phyloP scores from a whole-genome alignment of 2,113 vertebrate genomes.

The Asarcornis scutulata region DNA sequence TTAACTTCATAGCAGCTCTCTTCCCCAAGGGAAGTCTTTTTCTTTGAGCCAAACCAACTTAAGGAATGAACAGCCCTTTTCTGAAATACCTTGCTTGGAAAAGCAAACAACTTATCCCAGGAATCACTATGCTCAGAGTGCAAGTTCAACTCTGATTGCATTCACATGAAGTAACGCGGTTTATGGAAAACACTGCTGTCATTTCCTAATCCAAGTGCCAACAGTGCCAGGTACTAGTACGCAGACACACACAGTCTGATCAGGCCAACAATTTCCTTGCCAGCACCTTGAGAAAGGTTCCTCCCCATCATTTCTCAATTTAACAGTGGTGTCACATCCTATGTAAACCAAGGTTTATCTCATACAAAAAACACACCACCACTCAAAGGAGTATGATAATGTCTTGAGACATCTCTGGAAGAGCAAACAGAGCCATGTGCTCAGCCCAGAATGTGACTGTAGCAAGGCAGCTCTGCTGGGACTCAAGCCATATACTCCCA shows the following conservation, averaged over 20 bases:
- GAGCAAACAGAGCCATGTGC: fast-evolving
- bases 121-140: background rate
- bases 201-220: background rate
- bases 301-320: background rate
- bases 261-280: background rate
- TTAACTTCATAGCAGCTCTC: background rate
- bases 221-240: background rate
- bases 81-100: background rate
- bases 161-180: background rate
- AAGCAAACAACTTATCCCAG: background rate
- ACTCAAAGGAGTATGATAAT: background rate
- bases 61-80: background rate
- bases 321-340: fast-evolving
- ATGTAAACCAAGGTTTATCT: background rate
- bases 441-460: fast-evolving
- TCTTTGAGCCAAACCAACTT: background rate
- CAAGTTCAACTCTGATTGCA: background rate
- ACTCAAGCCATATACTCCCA: fast-evolving
- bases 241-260: background rate
- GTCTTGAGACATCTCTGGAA: background rate
- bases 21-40: background rate
- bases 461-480: background rate
- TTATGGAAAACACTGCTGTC: background rate
- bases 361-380: background rate
- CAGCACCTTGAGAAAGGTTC: background rate